phyloP scores from a whole-genome alignment of 2,113 vertebrate species.

The Perca flavescens region DNA sequence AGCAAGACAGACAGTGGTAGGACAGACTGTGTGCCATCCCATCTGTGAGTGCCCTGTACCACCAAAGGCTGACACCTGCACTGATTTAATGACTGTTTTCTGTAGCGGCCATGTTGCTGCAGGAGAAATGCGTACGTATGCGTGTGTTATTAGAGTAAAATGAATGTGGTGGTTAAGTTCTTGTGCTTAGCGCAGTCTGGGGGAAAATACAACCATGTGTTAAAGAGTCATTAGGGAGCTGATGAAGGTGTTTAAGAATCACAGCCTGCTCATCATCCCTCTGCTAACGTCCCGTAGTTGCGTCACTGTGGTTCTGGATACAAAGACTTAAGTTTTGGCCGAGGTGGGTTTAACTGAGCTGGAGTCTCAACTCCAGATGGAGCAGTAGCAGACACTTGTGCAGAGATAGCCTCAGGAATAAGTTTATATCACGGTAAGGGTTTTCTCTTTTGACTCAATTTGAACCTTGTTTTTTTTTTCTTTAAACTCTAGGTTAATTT shows the following conservation, averaged over 20 bases:
- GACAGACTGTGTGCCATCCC: slow-evolving; percentile 49
- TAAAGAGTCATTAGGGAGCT: slow-evolving; percentile 82
- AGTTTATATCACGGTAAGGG: slow-evolving; percentile 65
- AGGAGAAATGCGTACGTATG: slow-evolving; percentile 69
- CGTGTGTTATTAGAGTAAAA: slow-evolving; percentile 83
- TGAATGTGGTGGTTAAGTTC: slow-evolving; percentile 79
- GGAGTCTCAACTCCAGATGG: slow-evolving; percentile 53
- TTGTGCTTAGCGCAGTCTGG: slow-evolving; percentile 76
- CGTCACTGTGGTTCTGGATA: slow-evolving; percentile 80
- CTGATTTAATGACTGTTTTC: slow-evolving; percentile 85
- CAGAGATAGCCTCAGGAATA: slow-evolving; percentile 51
- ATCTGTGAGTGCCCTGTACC: slow-evolving; percentile 34
- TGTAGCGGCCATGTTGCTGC: slow-evolving; percentile 72
- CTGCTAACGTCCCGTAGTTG: slow-evolving; percentile 69
- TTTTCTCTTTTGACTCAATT: slow-evolving; percentile 34
- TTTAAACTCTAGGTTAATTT: background rate
- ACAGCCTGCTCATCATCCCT: slow-evolving; percentile 75
- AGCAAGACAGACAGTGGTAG: slow-evolving; percentile 41
- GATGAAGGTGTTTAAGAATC: slow-evolving; percentile 82
- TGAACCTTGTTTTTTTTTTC: background rate
- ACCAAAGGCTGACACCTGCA: slow-evolving; percentile 79
- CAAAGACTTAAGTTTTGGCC: slow-evolving; percentile 75
- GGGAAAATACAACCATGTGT: slow-evolving; percentile 81
- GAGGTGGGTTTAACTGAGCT: slow-evolving; percentile 60
- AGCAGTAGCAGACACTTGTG: slow-evolving; percentile 44